Conservation (phyloP, 2,888 invertebrate species). For the Bembecia ichneumoniformis region DNA sequence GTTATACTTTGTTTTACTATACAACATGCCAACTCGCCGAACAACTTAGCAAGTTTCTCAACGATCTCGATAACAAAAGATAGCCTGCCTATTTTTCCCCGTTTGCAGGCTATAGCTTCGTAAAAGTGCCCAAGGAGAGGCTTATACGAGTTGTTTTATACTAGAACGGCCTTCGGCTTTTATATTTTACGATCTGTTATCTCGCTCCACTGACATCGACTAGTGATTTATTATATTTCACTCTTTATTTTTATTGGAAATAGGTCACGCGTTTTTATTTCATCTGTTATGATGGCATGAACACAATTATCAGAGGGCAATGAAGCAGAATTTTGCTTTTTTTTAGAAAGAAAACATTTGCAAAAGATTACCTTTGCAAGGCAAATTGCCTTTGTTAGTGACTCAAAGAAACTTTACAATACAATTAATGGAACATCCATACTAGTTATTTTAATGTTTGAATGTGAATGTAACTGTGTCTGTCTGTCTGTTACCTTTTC, state of each 20-base stretch:
- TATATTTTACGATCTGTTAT: slow-evolving; percentile 24
- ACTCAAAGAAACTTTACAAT: too few relatives aligned
- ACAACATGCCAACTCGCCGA: background rate
- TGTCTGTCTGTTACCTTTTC: too few relatives aligned
- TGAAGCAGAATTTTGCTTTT: background rate
- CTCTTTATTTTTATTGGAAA: background rate
- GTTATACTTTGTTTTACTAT: background rate
- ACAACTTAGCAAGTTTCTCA: background rate
- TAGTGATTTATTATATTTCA: background rate
- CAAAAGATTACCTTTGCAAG: too few relatives aligned
- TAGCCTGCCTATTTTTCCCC: slow-evolving; percentile 21
- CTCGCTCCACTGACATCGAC: slow-evolving; percentile 14
- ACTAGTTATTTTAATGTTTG: too few relatives aligned
- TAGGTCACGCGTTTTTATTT: background rate
- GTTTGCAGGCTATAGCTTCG: slow-evolving; percentile 19
- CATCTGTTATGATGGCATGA: background rate
- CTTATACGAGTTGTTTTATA: slow-evolving; percentile 25
- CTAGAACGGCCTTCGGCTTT: slow-evolving; percentile 15
- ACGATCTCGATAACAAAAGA: slow-evolving; percentile 9
- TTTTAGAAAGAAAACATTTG: too few relatives aligned
- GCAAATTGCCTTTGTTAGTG: too few relatives aligned
- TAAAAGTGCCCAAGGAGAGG: slow-evolving; percentile 25
- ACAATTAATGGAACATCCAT: too few relatives aligned
- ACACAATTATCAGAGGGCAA: background rate
- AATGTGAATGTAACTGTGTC: too few relatives aligned